Base-by-base conservation (phyloP, 2,888 invertebrate genomes). In the Drosophila acutilabella region DNA sequence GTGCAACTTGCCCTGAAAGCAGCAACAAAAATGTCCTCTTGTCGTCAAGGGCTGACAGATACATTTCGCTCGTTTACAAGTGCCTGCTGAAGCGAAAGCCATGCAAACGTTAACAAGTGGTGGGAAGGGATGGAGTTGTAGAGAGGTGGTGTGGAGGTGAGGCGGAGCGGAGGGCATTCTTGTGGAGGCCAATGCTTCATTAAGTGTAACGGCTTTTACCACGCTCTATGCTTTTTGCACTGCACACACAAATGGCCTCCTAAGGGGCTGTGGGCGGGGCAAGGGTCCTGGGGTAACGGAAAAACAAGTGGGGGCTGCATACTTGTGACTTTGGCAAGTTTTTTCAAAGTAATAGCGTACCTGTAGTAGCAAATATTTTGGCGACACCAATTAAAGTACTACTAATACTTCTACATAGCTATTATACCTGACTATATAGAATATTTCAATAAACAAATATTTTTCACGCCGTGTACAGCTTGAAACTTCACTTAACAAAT, bases 181-280 rank as follows among this genome's bases (percentile, higher is more conserved):
- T 67, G 68, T 80, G 58, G 80, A 80, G 83, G 83, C 73, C 86
- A 88, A 82, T 80, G 88, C 71, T 80, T 86, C 70, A 74, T 88
- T 78, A 80, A 83, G 83, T 78, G 86, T 73, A 62, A 66, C 54
- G 54, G 76, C 71, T 68, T 73, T 75, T 64, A 62, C 72, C 75
- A 72, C 68, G 62, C 76, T 68, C 58, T 42, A 42, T 59, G 75
- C 50, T 40, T 70, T 51, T 60, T 51, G 42, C 70, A 54, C 57
- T 51, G 52, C 61, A 66, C 56, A 78, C 56, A 64, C 64, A 64
- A 74, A 57, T 78, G 62, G 57, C 64, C 40, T 64, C 57, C 57
- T 30, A 41, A 54, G 38, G 36, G 64, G 6, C 23, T 23, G 23
- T 23, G 23, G 23, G 23, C 6, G 23, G 23, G 5, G 23, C 23